A percentile compares a stretch with the other conserved stretches of the same genome.
These are phyloP conservation scores for Clarias macrocephalus DNA, from an alignment of 2,113 vertebrate species.

Conservation along the genomic window DNA sequence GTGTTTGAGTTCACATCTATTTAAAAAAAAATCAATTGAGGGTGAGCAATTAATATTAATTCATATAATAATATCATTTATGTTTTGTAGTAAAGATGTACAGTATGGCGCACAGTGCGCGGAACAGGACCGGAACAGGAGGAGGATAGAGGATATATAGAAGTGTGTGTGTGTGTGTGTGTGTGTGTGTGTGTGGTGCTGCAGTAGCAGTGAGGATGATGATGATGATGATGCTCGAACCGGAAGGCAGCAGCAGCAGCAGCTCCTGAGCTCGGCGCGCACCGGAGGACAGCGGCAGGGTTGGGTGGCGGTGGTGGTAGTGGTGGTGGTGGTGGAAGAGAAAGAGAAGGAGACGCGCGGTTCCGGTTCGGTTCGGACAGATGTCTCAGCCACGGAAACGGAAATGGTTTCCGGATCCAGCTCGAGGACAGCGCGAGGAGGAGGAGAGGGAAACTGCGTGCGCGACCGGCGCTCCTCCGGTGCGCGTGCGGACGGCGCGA, in stretches of 20 bases:
- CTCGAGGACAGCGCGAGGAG: slow-evolving; percentile 1
- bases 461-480: neutral
- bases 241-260: neutral
- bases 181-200: slow-evolving; percentile 9
- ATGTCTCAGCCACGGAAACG: slow-evolving; percentile 38
- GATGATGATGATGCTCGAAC: slow-evolving; percentile 3
- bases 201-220: neutral
- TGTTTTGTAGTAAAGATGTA: neutral
- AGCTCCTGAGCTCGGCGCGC: neutral
- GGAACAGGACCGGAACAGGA: neutral
- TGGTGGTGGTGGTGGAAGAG: too few species aligned
- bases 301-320: too few species aligned
- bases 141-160: neutral
- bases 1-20: neutral
- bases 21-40: neutral
- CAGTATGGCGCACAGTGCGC: neutral
- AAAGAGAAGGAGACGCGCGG: neutral
- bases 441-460: neutral
- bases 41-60: neutral
- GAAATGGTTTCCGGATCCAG: slow-evolving; percentile 27
- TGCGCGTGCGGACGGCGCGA: neutral
- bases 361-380: slow-evolving; percentile 27
- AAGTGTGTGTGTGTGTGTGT: slow-evolving; percentile 9
- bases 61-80: neutral
- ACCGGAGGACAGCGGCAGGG: neutral